Percentiles rank a stretch among this genome's conserved stretches.
Evolutionary conservation across 2,888 invertebrate species (phyloP).

Genomic region (Synanthedon formicaeformis): DNA sequence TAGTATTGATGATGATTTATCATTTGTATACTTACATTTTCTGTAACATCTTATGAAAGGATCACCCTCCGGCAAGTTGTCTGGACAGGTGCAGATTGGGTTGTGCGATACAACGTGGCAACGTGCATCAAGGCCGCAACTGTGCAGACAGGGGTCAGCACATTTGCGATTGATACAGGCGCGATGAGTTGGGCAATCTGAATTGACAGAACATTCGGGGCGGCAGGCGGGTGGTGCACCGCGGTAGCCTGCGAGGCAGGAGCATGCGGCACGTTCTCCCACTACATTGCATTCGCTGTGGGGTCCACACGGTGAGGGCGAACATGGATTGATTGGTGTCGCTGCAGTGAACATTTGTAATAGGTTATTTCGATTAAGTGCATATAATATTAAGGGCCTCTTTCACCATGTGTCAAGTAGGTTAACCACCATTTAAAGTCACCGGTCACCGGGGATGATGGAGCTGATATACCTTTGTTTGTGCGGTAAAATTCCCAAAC

Average conservation of each 20-base stretch:
- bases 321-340: constrained; percentile 72
- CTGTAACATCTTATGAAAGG: constrained; percentile 78
- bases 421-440: too few species aligned
- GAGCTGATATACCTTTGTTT: too few species aligned
- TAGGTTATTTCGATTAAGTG: too few species aligned
- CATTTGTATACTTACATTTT: constrained; percentile 40
- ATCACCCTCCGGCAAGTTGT: constrained; percentile 77
- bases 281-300: constrained; percentile 79
- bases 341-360: constrained; percentile 11
- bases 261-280: constrained; percentile 79
- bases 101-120: constrained; percentile 85
- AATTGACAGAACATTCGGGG: constrained; percentile 82
- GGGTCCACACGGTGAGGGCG: constrained; percentile 82
- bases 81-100: constrained; percentile 80
- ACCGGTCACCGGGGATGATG: too few species aligned
- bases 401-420: too few species aligned
- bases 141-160: constrained; percentile 80
- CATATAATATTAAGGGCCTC: too few species aligned
- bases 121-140: constrained; percentile 81
- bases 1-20: too few species aligned
- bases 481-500: too few species aligned
- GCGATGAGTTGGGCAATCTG: constrained; percentile 78
- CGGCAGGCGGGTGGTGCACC: constrained; percentile 82
- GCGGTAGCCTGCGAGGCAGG: constrained; percentile 76
- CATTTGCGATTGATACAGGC: constrained; percentile 84